Percentiles rank a stretch among this genome's conserved stretches.
Conservation (phyloP, 2,888 invertebrate species). For the Notocelia uddmanniana region DNA sequence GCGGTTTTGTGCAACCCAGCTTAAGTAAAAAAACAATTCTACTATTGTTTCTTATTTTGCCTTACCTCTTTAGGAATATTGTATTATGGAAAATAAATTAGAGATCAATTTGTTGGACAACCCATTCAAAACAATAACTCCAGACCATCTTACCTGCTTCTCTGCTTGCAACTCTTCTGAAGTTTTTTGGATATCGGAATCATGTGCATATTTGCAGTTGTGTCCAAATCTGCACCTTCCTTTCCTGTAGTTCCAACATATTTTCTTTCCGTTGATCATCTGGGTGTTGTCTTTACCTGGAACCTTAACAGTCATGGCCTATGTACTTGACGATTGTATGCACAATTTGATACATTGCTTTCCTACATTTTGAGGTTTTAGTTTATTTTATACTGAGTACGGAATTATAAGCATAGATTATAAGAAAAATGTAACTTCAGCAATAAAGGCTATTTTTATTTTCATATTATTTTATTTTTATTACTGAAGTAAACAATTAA, state of each 20-base stretch:
- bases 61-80: no score
- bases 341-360: slow-evolving; percentile 64
- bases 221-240: slow-evolving; percentile 96
- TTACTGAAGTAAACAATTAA: neutral
- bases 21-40: no score
- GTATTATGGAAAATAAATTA: no score
- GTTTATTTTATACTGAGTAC: neutral
- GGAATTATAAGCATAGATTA: no score
- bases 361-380: slow-evolving; percentile 25
- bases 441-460: no score
- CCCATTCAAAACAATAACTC: slow-evolving; percentile 9
- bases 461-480: no score
- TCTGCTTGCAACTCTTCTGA: slow-evolving; percentile 86
- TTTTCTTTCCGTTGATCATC: slow-evolving; percentile 94
- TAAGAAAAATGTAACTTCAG: no score
- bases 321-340: slow-evolving; percentile 86
- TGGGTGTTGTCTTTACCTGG: slow-evolving; percentile 89
- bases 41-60: no score
- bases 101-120: neutral
- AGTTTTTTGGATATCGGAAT: slow-evolving; percentile 91
- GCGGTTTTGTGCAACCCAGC: no score
- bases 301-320: slow-evolving; percentile 85
- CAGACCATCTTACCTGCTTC: slow-evolving; percentile 70
- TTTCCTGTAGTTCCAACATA: slow-evolving; percentile 97
- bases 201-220: slow-evolving; percentile 96